Evolutionary conservation across 2,797 vertebrate species (phyloP).

Genomic region (Anisognathus igniventris): DNA sequence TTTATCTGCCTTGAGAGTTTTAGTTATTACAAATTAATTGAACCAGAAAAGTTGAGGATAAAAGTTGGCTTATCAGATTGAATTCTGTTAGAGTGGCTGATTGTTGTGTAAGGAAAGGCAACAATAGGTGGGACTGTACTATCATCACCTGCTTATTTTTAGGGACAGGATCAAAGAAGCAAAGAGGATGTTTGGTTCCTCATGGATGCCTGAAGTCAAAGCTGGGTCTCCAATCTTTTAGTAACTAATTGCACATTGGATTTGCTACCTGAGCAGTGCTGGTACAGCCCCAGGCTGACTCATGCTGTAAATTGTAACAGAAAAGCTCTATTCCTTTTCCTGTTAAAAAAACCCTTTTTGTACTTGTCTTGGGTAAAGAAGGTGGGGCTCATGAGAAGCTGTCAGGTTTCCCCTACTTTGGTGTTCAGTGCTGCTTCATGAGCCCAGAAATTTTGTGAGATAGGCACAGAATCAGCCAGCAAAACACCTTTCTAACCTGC

Average conservation of each 20-base stretch:
- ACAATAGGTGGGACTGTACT: not conserved
- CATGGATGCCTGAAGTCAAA: not conserved
- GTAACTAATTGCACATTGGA: not conserved
- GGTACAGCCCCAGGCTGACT: not conserved
- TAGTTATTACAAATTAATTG: constrained; percentile 37
- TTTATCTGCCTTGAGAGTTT: constrained; percentile 40
- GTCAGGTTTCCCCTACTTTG: not conserved
- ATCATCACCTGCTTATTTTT: constrained; percentile 53
- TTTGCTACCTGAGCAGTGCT: not conserved
- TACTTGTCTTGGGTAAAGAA: not conserved
- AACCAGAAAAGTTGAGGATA: constrained; percentile 22
- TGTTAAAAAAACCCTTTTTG: not conserved
- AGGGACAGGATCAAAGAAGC: not conserved
- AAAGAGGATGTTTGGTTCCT: constrained; percentile 6
- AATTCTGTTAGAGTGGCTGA: constrained; percentile 9
- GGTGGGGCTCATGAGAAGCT: not conserved
- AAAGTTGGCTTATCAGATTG: constrained; percentile 1
- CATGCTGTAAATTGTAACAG: not conserved
- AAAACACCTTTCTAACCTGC: not conserved
- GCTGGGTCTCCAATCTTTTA: not conserved
- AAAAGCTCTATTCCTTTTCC: not conserved
- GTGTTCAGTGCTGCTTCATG: not conserved
- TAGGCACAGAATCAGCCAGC: not conserved
- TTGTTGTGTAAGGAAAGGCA: not conserved
- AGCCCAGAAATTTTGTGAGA: not conserved